These are phyloP conservation scores for Acrocephalus kingi DNA, from an alignment of 2,113 vertebrate species.

Conservation along the genomic window DNA sequence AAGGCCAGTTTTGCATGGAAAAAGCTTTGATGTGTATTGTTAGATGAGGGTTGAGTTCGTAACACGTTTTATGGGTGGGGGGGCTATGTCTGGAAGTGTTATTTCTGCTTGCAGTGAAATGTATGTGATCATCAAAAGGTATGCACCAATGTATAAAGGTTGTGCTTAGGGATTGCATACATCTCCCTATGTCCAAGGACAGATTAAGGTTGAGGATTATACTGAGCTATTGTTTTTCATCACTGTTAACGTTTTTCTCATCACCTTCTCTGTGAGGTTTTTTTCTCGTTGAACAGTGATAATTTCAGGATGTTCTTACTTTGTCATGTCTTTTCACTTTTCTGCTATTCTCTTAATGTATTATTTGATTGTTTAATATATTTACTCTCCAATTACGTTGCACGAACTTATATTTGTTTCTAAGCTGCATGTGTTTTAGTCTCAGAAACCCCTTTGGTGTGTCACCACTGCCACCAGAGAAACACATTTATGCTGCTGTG, in stretches of 20 bases:
- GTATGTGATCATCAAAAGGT: background rate
- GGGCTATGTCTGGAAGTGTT: background rate
- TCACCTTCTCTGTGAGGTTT: background rate
- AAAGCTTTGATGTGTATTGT: background rate
- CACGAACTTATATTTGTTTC: background rate
- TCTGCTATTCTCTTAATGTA: background rate
- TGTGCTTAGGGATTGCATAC: background rate
- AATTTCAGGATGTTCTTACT: background rate
- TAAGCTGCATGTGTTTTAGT: background rate
- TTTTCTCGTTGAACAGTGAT: accelerated
- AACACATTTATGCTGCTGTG: accelerated
- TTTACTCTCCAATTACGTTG: background rate
- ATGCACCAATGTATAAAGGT: background rate
- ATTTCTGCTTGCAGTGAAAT: background rate
- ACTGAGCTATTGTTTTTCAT: background rate
- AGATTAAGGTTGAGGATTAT: background rate
- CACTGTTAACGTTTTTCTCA: background rate
- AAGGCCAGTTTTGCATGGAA: background rate
- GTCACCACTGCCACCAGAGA: background rate
- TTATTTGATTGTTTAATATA: background rate
- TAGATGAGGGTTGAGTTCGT: background rate
- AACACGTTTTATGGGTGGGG: background rate
- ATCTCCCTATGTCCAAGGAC: background rate
- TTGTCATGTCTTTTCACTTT: background rate
- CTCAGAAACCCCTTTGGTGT: background rate